These are phyloP conservation scores for Erpornis zantholeuca DNA, from an alignment of 2,113 vertebrate species.

Conservation along the genomic window DNA sequence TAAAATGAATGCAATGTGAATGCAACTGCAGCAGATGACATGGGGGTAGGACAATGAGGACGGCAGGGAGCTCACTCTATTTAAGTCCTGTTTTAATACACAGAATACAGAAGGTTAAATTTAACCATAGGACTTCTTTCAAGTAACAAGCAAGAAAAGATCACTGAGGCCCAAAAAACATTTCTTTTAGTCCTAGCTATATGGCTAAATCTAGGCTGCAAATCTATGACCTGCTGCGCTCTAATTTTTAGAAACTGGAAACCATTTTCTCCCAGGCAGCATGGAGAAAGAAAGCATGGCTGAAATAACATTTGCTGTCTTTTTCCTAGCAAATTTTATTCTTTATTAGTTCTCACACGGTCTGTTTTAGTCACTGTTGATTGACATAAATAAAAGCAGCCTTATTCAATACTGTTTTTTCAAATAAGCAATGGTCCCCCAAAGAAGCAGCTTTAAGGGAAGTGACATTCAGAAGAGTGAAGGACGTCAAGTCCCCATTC, in stretches of 20 bases:
- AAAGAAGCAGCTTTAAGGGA: neutral
- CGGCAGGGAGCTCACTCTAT: neutral
- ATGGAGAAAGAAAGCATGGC: neutral
- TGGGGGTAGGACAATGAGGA: neutral
- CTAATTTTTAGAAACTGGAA: neutral
- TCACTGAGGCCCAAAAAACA: neutral
- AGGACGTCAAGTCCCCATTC: neutral
- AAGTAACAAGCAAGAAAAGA: neutral
- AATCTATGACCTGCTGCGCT: neutral
- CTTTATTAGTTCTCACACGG: neutral
- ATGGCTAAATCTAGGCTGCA: neutral
- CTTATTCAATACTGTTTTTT: neutral
- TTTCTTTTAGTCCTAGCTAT: neutral
- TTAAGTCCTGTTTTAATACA: neutral
- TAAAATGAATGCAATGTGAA: too few species aligned
- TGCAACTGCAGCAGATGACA: neutral
- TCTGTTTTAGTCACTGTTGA: neutral
- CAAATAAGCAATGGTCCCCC: neutral
- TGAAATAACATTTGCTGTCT: neutral
- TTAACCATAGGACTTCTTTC: neutral
- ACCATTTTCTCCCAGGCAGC: neutral
- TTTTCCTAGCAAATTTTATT: neutral
- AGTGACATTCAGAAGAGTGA: neutral
- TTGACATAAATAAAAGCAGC: neutral
- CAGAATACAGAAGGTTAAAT: neutral